Base-by-base conservation (phyloP, 2,797 vertebrate species). In the Astyanax mexicanus region DNA sequence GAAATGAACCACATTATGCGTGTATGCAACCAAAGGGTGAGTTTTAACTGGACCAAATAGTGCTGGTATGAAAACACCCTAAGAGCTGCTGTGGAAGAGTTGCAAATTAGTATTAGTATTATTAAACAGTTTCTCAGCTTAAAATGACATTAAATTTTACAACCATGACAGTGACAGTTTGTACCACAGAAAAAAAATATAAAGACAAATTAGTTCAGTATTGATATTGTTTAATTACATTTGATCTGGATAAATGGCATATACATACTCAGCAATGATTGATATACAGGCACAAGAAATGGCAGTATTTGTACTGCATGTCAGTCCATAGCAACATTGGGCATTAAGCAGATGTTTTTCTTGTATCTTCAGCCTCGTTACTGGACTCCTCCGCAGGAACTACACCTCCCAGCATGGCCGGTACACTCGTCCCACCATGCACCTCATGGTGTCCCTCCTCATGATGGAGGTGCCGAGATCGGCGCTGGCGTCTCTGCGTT, bases 401-500 rank as follows among this genome's bases (percentile, higher is more conserved):
- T 91, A 94, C 81, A 89, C 91, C 32, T 93, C 92, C 93, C 93
- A 94, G 86, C 93, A 94, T 0, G 93, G 93, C 62, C 93, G 86
- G 85, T 94, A 94, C 71, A 94, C 92, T 47, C 93, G 84, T 77
- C 93, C 93, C 87, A 94, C 92, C 93, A 94, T 94, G 88, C 93
- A 94, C 77, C 91, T 90, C 92, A 93, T 93, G 44, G 88, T 90
- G 86, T 93, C 91, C 79, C 91, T 91, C 84, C 85, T 90, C 81
- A 90, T 85, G 76, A 93, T 89, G 70, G 90, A 86, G 71, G 91
- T 77, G 84, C 15, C 86, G 27, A 44, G 58, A 54, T 92, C 90
- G 70, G 84, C 87, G 72, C 66, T 40, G 6, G 27, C 54, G 3
- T 84, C 84, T 65, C 77, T 80, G 72, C 78, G 80, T 29, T 90